phyloP scores from a whole-genome alignment of 1,140 invertebrate genomes.

The Polypedilum pembai region DNA sequence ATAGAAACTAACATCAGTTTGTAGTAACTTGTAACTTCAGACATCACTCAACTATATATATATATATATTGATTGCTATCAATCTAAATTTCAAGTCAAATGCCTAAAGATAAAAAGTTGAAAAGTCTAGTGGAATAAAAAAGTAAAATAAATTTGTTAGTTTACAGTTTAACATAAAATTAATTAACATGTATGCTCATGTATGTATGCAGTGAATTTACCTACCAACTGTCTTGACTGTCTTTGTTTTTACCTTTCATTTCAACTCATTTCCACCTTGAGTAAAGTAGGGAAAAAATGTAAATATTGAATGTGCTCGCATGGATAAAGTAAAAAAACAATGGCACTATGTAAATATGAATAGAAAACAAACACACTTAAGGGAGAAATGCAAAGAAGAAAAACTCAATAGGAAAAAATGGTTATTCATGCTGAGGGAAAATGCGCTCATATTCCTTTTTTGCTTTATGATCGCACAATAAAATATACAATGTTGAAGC shows the following conservation, averaged over 20 bases:
- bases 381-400: not conserved
- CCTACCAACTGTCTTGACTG: not conserved
- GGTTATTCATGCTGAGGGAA: slow-evolving; percentile 10
- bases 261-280: not conserved
- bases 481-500: not conserved
- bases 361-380: slow-evolving; percentile 18
- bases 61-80: too few species aligned
- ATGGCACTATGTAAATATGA: not conserved
- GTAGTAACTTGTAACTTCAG: too few species aligned
- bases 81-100: too few species aligned
- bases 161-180: slow-evolving; percentile 5
- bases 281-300: not conserved
- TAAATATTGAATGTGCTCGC: not conserved
- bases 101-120: too few species aligned
- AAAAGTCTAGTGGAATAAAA: not conserved
- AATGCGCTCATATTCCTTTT: not conserved
- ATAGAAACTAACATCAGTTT: too few species aligned
- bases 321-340: too few species aligned
- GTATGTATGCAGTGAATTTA: not conserved
- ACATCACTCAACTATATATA: too few species aligned
- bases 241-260: not conserved
- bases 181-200: slow-evolving; percentile 19
- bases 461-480: not conserved
- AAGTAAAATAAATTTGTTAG: not conserved
- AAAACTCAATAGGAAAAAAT: not conserved